Evolutionary conservation across 2,797 vertebrate species (phyloP).

Genomic region (Sebastes umbrosus): DNA sequence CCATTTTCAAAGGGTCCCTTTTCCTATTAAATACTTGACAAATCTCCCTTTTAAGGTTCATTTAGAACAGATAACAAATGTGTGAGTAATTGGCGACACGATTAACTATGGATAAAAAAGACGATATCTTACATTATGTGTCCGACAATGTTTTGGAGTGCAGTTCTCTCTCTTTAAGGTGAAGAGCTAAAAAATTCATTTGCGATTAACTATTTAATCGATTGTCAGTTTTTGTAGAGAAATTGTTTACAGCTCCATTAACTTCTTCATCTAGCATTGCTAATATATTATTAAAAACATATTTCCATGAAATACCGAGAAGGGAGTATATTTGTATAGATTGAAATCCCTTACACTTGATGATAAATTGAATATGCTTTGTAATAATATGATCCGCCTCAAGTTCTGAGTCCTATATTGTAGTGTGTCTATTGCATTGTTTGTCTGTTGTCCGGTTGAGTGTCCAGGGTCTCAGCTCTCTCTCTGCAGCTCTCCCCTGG

Average conservation of each 20-base stretch:
- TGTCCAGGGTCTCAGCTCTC: conserved; percentile 83
- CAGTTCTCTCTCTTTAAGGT: no score
- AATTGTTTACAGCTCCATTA: neutral
- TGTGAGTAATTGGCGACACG: no score
- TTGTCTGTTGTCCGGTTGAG: conserved; percentile 70
- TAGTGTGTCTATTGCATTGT: conserved; percentile 53
- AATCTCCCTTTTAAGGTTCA: no score
- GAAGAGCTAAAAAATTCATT: no score
- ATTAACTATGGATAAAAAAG: no score
- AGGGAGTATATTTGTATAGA: neutral
- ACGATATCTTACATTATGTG: no score
- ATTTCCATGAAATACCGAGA: neutral
- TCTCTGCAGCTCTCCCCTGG: conserved; percentile 76
- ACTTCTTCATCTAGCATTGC: neutral
- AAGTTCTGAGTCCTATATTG: neutral
- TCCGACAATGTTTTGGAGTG: no score
- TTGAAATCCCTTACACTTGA: neutral
- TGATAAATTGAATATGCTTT: neutral
- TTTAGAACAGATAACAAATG: no score
- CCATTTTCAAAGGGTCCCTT: no score
- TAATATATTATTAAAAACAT: neutral
- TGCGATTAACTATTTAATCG: no score
- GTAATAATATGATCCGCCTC: neutral
- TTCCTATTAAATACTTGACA: no score
- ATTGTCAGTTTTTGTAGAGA: neutral